phyloP scores from a whole-genome alignment of 2,113 vertebrate species.

The Megalops atlanticus region DNA sequence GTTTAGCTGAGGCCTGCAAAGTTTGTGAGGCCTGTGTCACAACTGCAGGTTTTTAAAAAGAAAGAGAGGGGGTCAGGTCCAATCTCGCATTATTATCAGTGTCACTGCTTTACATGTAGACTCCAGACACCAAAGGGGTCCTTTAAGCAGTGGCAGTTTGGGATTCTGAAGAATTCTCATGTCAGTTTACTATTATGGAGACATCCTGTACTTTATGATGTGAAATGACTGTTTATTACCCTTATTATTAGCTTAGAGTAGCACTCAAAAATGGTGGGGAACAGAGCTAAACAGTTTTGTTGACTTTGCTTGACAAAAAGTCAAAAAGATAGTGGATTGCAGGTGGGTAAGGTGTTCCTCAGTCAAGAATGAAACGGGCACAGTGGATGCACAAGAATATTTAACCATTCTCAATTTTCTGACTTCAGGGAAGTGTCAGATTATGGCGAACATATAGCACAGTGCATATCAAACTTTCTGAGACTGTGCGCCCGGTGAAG shows the following conservation, averaged over 20 bases:
- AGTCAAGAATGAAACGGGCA: not conserved
- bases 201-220: too few species aligned
- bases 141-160: not conserved
- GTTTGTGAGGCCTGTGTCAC: not conserved
- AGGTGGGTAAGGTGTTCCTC: not conserved
- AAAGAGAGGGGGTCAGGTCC: not conserved
- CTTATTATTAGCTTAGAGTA: too few species aligned
- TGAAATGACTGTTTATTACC: too few species aligned
- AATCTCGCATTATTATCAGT: not conserved
- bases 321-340: not conserved
- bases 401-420: not conserved
- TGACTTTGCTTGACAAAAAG: too few species aligned
- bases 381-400: not conserved
- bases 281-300: too few species aligned
- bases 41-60: not conserved
- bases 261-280: too few species aligned
- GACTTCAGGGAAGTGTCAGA: not conserved
- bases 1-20: not conserved
- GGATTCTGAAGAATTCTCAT: not conserved
- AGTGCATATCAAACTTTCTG: not conserved
- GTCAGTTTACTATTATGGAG: not conserved
- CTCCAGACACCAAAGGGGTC: not conserved
- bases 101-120: not conserved
- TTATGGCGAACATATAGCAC: not conserved
- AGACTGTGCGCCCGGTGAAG: constrained; percentile 32